A percentile compares a stretch with the other conserved stretches of the same genome.
phyloP scores from a whole-genome alignment of 2,113 vertebrate species.

The Rafetus swinhoei region DNA sequence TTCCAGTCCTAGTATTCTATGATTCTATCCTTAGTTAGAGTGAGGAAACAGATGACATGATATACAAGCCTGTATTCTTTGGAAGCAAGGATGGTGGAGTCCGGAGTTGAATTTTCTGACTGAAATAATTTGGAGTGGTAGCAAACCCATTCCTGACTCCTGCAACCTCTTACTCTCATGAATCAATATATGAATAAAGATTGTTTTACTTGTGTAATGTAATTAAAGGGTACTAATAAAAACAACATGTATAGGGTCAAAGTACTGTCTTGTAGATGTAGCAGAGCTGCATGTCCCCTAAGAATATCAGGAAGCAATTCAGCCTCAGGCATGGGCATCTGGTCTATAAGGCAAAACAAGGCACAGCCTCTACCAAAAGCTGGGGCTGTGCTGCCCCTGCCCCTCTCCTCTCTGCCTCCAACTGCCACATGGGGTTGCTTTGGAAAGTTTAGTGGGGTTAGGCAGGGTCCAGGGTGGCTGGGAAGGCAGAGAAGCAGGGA shows the following conservation, averaged over 20 bases:
- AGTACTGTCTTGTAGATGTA: neutral
- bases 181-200: neutral
- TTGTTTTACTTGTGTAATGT: neutral
- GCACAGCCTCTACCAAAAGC: too few species aligned
- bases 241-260: neutral
- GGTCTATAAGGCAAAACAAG: too few species aligned
- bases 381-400: too few species aligned
- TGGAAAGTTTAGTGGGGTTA: too few species aligned
- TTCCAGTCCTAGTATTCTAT: too few species aligned
- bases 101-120: neutral
- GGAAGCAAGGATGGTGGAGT: neutral
- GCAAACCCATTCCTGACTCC: neutral
- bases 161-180: neutral
- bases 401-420: too few species aligned
- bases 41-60: neutral
- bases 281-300: neutral
- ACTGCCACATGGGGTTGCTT: too few species aligned
- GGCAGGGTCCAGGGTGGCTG: too few species aligned
- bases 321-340: neutral
- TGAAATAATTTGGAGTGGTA: neutral
- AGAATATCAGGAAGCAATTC: rapidly evolving
- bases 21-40: neutral
- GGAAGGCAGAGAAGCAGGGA: too few species aligned
- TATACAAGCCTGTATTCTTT: neutral
- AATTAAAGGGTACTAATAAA: neutral